Base-by-base conservation (phyloP, 92 coral and sea anemone genomes). In the Epizoanthus fatuus region DNA sequence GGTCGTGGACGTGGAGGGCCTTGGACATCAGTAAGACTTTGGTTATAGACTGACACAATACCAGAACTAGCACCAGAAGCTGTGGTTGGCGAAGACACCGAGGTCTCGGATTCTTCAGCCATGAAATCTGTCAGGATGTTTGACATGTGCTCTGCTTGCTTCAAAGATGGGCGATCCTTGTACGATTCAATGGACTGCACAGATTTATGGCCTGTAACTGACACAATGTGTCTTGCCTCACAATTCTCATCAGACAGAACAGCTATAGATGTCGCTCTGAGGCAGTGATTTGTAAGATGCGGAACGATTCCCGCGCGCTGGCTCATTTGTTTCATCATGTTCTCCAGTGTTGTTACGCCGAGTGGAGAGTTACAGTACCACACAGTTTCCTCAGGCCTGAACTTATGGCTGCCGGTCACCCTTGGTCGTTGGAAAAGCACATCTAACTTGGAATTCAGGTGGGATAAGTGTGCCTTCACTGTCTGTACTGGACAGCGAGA, bases 231-330 rank as follows among this genome's bases (percentile, higher is more conserved):
- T 10, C 81, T 79, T 5, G 82, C 72, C 62, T 81, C 69, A 4
- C 40, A n/a, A 40, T 42, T 12, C 11, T 20, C 68, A 5, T 74
- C 71, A 22, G 84, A 72, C 5, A 88, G 87, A 14, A 84, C 83
- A 3, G 87, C 74, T 19, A 88, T 77, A 3, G 91, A 81, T 3
- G 72, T 87, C 55, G 87, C 87, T 53, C 74, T 19, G 69, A 88
- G 67, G 75, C 92, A 88, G 40, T 88, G 87, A 54, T 88, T 82
- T 52, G 92, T 87, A 3, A 87, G 59, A 51, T 49, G 75, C 8
- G 86, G 86, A 9, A 3, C 53, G 14, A 79, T 79, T 14, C 90
- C 85, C 64, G 85, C 90, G 6, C 85, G 5, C 20, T 19, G 29
- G 9, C 64, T 86, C 86, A 86, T 86, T 5, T 5, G 29, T 11